Percentiles rank a stretch among this genome's conserved stretches.
Evolutionary conservation across 2,113 vertebrate genomes (phyloP).

Genomic region (Petrocephalus zakoni): DNA sequence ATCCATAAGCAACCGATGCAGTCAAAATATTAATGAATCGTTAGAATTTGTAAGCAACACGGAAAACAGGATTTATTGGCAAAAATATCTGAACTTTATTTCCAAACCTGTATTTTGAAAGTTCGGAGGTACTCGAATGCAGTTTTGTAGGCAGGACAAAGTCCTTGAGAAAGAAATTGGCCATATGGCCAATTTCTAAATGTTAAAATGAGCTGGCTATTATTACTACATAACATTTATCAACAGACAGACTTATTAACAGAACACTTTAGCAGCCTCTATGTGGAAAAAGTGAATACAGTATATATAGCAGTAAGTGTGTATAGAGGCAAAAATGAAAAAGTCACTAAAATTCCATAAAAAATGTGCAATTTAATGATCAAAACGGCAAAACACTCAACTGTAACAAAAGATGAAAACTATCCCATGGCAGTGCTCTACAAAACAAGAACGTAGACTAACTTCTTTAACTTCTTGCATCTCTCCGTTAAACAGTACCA

Average conservation of each 20-base stretch:
- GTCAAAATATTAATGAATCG: conserved; percentile 6
- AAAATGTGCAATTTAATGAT: neutral
- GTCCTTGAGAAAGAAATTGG: neutral
- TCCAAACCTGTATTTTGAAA: neutral
- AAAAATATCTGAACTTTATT: neutral
- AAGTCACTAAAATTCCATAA: neutral
- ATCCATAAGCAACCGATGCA: neutral
- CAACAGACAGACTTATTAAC: conserved; percentile 1
- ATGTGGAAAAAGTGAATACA: neutral
- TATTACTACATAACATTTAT: neutral
- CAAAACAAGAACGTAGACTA: neutral
- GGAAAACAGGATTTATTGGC: neutral
- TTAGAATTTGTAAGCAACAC: neutral
- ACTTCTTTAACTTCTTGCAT: neutral
- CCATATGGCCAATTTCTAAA: neutral
- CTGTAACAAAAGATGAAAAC: neutral
- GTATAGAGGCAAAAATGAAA: neutral
- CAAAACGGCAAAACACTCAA: neutral
- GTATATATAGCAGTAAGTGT: neutral
- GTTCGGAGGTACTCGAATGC: neutral
- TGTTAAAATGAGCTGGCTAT: neutral
- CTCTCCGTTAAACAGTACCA: neutral
- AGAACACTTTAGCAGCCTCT: neutral
- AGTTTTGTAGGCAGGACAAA: neutral
- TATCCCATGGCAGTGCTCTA: neutral